Conservation (phyloP, 2,797 vertebrate genomes). For the Emys orbicularis region DNA sequence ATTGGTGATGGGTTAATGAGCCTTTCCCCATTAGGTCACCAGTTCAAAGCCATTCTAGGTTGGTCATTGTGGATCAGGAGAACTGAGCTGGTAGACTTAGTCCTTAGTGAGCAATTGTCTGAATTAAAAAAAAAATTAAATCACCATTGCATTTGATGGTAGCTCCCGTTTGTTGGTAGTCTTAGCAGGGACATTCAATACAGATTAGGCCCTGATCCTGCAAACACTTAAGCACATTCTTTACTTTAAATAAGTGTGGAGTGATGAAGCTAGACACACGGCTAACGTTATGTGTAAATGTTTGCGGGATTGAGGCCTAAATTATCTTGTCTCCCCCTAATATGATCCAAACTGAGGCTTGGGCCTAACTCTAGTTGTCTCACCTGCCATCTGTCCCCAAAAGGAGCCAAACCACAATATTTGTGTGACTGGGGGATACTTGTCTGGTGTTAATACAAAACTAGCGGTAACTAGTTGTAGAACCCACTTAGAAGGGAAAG, state of each 20-base stretch:
- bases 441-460: background rate
- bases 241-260: accelerated
- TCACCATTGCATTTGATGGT: background rate
- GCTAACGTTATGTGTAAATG: background rate
- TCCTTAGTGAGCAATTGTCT: background rate
- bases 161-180: background rate
- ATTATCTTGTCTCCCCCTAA: background rate
- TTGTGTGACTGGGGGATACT: accelerated
- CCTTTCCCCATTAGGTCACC: background rate
- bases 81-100: background rate
- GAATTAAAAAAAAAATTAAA: background rate
- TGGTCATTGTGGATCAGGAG: background rate
- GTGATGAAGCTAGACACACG: background rate
- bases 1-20: background rate
- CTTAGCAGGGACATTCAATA: background rate
- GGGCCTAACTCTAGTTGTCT: background rate
- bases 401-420: background rate
- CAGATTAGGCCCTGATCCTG: background rate
- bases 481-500: background rate
- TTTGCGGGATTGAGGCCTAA: background rate
- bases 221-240: accelerated
- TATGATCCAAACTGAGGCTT: background rate
- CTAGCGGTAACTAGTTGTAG: background rate
- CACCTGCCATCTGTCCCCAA: background rate
- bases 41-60: background rate